Evolutionary conservation across 2,113 vertebrate species (phyloP).

Genomic region (Caretta caretta): DNA sequence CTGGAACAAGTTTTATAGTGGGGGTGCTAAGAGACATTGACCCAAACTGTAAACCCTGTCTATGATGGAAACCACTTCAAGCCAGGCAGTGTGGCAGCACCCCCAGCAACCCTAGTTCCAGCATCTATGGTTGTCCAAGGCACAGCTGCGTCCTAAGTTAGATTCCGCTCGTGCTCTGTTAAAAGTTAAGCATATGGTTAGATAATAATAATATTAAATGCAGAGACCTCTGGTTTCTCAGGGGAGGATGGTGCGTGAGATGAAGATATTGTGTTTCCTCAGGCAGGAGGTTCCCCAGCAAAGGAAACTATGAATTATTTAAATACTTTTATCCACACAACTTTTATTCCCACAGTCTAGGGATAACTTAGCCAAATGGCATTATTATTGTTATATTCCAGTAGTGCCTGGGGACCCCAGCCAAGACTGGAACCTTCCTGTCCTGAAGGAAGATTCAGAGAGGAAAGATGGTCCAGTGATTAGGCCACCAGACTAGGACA

Average conservation of each 20-base stretch:
- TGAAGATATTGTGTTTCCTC: constrained; percentile 20
- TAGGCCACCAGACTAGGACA: not conserved
- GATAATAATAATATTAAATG: not conserved
- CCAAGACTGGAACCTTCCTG: not conserved
- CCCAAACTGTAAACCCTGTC: no score
- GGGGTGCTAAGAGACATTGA: no score
- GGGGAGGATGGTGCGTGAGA: constrained; percentile 21
- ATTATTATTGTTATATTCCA: not conserved
- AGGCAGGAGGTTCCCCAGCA: not conserved
- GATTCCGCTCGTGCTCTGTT: not conserved
- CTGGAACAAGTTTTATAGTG: no score
- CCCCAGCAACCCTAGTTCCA: no score
- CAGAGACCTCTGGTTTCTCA: constrained; percentile 13
- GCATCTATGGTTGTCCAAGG: no score
- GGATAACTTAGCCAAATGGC: constrained; percentile 19
- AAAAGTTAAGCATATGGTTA: constrained; percentile 50
- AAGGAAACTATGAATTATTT: constrained; percentile 53
- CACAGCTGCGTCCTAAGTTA: not conserved
- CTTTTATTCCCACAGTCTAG: constrained; percentile 26
- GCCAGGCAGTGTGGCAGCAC: no score
- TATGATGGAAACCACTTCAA: no score
- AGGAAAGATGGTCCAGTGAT: rapidly evolving
- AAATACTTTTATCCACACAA: constrained; percentile 25
- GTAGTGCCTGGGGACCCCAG: not conserved
- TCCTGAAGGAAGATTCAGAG: not conserved